Evolutionary conservation across 2,797 vertebrate species (phyloP).

Genomic region (Aselliscus stoliczkanus): DNA sequence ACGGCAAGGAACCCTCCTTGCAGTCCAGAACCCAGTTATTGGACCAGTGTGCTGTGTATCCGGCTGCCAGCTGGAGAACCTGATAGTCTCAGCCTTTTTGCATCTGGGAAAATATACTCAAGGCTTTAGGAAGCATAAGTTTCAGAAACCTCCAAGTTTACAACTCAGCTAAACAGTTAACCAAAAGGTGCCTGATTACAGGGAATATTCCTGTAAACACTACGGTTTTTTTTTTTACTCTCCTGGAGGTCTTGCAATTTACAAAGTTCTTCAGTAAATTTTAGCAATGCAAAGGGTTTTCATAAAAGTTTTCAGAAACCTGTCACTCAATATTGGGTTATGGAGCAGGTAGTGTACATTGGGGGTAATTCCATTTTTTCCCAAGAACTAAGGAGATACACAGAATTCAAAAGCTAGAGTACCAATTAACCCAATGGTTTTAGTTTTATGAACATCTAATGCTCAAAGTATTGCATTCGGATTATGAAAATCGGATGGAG

Average conservation of each 20-base stretch:
- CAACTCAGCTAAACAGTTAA: not conserved
- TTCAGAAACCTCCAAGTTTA: not conserved
- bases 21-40: slow-evolving; percentile 56
- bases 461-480: not conserved
- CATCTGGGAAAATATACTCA: not conserved
- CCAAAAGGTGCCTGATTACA: not conserved
- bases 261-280: not conserved
- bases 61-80: slow-evolving; percentile 73
- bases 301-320: not conserved
- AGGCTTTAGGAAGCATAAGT: not conserved
- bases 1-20: slow-evolving; percentile 41
- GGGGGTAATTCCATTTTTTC: not conserved
- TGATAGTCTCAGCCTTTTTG: not conserved
- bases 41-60: slow-evolving; percentile 21
- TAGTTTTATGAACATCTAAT: not conserved
- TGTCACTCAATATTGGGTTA: not conserved
- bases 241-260: not conserved
- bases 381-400: not conserved
- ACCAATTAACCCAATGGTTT: not conserved
- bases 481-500: not conserved
- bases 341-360: not conserved
- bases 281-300: not conserved
- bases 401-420: not conserved
- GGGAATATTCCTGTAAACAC: not conserved
- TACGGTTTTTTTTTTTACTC: not conserved